Conservation (phyloP, 2,113 vertebrate species). For the Enhydra lutris region DNA sequence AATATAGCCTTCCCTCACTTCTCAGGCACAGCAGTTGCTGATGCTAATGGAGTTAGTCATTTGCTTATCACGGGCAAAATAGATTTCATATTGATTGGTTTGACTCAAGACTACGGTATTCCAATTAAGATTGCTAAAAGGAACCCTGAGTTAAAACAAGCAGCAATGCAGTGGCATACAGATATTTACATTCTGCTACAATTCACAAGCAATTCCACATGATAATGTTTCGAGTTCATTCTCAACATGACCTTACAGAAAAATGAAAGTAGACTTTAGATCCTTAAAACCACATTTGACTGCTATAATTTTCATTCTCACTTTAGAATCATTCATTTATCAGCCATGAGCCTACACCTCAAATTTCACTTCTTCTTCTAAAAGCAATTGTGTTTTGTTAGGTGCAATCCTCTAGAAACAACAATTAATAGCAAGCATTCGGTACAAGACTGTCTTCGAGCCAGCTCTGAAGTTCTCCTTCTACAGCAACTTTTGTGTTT, state of each 20-base stretch:
- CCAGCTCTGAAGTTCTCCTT: not conserved
- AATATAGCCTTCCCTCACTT: conserved; percentile 27
- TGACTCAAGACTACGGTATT: conserved; percentile 28
- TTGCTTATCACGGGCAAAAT: conserved; percentile 43
- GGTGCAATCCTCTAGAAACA: conserved; percentile 1
- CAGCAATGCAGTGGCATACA: not conserved
- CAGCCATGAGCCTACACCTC: not conserved
- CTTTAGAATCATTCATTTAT: conserved; percentile 6
- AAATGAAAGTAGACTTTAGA: not conserved
- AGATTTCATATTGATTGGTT: conserved; percentile 50
- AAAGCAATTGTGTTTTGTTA: conserved; percentile 6
- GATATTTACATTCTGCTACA: not conserved
- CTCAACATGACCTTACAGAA: not conserved
- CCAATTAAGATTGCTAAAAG: conserved; percentile 35
- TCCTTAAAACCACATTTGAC: not conserved
- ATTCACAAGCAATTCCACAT: not conserved
- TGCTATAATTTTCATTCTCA: not conserved
- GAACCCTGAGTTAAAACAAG: not conserved
- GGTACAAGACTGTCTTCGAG: not conserved
- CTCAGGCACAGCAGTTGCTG: not conserved
- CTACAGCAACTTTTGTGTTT: not conserved
- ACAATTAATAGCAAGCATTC: not conserved
- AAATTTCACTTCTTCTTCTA: not conserved
- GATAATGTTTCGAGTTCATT: not conserved
- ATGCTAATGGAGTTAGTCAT: conserved; percentile 37